Base-by-base conservation (phyloP, 23 tunicate species). In the Halocynthia roretzi region DNA sequence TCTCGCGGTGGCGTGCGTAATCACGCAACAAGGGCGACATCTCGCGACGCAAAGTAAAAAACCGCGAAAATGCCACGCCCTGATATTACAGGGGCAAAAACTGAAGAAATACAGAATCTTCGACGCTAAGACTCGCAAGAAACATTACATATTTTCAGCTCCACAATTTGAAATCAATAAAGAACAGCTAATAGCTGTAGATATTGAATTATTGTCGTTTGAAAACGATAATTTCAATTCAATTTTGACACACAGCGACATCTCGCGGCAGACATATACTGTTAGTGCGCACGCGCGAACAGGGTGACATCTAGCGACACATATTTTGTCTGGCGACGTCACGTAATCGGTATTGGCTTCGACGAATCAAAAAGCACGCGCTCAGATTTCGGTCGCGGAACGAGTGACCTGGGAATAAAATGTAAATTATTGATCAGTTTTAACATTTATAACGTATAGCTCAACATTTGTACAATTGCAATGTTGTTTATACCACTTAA, bases 231-330 rank as follows among this genome's bases (percentile, higher is more conserved):
- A 15, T 20, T 65, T 65, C 70, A 5, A 65, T 5, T 10, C 22
- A 10, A 8, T 48, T 65, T 65, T 0, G 22, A 65, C 70, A 65
- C 44, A 10, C 56, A 14, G 63, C 78, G 78, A 20, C 78, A 74
- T 50, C 78, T 74, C 78, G 78, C 78, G 78, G 78, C 23, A 53
- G 14, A 54, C 19, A 15, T 20, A 9, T 15, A 15, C 22, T 15
- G 10, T 8, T 10, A 65, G 48, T 65, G 70, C 70, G 70, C 70
- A 65, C 48, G 70, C 70, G 70, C 70, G 5, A 65, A 65, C 70
- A 10, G 70, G 44, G 44, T 48, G 70, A 11, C 70, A 65, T 65
- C 70, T 65, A 9, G 31, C 70, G 70, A 48, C 44, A 31, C 44
- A 31, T 31, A 31, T 10, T 65, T 65, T 65, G 70, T 65, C 70